phyloP scores from a whole-genome alignment of 2,797 vertebrate genomes.

The Falco peregrinus region DNA sequence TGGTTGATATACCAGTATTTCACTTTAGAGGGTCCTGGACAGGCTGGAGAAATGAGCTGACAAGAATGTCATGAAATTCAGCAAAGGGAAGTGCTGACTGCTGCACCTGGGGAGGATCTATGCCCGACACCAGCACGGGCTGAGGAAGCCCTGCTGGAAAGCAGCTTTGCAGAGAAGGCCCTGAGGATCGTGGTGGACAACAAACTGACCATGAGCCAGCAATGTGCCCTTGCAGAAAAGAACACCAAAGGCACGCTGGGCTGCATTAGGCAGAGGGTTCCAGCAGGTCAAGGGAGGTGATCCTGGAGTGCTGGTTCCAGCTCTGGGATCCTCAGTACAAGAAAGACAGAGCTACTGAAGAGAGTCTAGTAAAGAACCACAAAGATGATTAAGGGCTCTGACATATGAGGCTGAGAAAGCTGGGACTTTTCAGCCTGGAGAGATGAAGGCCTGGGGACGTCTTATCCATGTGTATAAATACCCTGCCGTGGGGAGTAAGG shows the following conservation, averaged over 20 bases:
- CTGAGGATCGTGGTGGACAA: not conserved
- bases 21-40: not conserved
- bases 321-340: not conserved
- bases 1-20: not conserved
- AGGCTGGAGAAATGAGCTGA: not conserved
- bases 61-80: not conserved
- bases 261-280: not conserved
- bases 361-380: not conserved
- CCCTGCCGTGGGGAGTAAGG: not conserved
- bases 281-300: not conserved
- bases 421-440: not conserved
- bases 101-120: not conserved
- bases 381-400: not conserved
- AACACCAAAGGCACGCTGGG: not conserved
- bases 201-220: not conserved
- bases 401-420: not conserved
- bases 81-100: not conserved
- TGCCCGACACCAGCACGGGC: not conserved
- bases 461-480: not conserved
- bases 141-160: not conserved
- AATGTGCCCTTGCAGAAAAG: not conserved
- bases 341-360: not conserved
- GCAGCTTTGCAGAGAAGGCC: not conserved
- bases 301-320: not conserved
- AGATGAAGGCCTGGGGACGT: not conserved